Conservation (phyloP, 2,797 vertebrate genomes). For the Pseudotriccus pelzelni region DNA sequence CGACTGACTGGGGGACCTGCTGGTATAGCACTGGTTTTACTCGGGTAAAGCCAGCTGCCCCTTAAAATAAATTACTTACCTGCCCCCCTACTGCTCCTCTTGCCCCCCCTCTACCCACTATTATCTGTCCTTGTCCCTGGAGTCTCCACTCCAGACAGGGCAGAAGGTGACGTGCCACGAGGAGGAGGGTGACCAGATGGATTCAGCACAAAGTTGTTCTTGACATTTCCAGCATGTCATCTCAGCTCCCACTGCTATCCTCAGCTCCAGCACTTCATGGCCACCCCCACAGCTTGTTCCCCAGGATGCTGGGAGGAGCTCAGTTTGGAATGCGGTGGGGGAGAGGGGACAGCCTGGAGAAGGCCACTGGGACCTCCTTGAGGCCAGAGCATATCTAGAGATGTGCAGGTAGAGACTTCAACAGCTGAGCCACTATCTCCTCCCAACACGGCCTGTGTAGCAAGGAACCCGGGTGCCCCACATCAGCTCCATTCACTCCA, state of each 20-base stretch:
- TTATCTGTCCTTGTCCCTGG: neutral
- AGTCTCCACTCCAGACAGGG: neutral
- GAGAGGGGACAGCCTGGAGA: neutral
- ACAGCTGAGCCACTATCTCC: neutral
- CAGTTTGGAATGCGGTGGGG: neutral
- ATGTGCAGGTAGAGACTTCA: neutral
- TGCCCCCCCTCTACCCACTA: neutral
- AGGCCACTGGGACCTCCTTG: neutral
- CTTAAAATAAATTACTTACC: neutral
- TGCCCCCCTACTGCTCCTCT: neutral
- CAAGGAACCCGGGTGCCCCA: neutral
- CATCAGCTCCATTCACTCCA: neutral
- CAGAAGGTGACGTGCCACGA: neutral
- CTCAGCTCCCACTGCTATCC: neutral
- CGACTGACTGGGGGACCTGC: neutral
- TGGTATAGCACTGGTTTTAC: neutral
- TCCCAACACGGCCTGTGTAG: neutral
- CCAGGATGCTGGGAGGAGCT: neutral
- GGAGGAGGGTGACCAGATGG: neutral
- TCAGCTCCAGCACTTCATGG: neutral
- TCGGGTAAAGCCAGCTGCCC: neutral
- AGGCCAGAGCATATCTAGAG: neutral
- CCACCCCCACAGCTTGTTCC: fast-evolving
- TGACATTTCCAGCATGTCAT: neutral
- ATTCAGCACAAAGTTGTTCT: neutral